Conservation (phyloP, 2,797 vertebrate genomes). For the Ptychadena robeensis region DNA sequence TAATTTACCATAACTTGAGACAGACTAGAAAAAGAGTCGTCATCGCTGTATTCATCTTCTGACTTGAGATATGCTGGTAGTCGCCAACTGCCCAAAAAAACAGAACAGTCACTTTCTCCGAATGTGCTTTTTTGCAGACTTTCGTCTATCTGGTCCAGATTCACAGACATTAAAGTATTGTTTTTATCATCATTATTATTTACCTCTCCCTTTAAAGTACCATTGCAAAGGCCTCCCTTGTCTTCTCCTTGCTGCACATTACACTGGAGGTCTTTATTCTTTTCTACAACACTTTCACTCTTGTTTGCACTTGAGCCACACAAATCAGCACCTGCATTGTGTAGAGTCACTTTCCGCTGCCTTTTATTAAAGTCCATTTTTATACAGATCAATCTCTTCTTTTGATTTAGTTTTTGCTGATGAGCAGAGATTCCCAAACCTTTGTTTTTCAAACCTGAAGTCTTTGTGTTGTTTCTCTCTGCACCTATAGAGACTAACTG, state of each 20-base stretch:
- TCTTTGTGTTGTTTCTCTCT: background rate
- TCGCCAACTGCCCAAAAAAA: background rate
- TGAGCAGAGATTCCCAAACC: background rate
- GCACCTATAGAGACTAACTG: background rate
- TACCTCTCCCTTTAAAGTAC: background rate
- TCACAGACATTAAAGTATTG: background rate
- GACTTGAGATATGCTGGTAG: background rate
- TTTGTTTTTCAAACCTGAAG: background rate
- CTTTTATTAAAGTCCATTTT: background rate
- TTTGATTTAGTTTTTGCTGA: background rate
- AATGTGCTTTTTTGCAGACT: background rate
- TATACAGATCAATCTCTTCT: background rate
- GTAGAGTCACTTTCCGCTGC: background rate
- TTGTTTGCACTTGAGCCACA: background rate
- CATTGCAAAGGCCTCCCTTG: background rate
- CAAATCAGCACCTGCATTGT: background rate
- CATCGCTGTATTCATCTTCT: slow-evolving; percentile 7
- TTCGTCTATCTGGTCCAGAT: background rate
- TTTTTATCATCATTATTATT: no score
- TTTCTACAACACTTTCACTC: background rate
- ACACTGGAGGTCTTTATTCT: background rate
- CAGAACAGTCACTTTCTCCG: background rate
- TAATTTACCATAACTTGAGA: background rate
- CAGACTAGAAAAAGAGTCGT: background rate
- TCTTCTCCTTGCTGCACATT: background rate